These are phyloP conservation scores for Oceanodroma leucorhoa DNA, from an alignment of 2,797 vertebrate genomes.

Conservation along the genomic window DNA sequence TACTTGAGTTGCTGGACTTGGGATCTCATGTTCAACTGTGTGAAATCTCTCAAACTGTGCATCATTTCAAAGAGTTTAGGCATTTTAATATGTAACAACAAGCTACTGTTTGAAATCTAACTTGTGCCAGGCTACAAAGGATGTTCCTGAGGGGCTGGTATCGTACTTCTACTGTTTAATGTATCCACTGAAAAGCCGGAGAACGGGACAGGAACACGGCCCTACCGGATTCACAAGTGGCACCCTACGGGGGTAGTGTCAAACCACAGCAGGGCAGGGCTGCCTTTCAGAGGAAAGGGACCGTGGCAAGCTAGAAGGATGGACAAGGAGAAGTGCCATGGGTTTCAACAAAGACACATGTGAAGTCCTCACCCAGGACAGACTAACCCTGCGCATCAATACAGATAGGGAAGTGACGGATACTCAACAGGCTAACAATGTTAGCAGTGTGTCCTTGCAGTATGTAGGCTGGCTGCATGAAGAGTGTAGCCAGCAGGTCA, in stretches of 20 bases:
- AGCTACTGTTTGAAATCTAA: not conserved
- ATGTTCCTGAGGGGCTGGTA: not conserved
- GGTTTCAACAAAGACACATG: not conserved
- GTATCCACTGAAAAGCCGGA: not conserved
- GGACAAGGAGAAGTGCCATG: not conserved
- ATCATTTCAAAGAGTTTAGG: not conserved
- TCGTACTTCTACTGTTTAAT: not conserved
- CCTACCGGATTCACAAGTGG: not conserved
- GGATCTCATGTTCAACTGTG: not conserved
- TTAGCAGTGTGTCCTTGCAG: not conserved
- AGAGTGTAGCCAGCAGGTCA: not conserved
- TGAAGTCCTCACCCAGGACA: not conserved
- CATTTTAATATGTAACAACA: not conserved
- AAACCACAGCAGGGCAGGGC: not conserved
- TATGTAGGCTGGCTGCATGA: not conserved
- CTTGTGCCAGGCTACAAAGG: not conserved
- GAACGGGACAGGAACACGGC: not conserved
- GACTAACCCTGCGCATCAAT: not conserved
- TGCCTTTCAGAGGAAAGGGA: not conserved
- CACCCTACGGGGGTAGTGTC: accelerated
- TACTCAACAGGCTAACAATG: not conserved
- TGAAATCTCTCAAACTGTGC: not conserved
- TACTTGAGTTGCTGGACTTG: not conserved
- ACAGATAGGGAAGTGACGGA: not conserved
- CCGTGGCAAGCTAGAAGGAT: not conserved